Evolutionary conservation across 2,797 vertebrate species (phyloP).

Genomic region (Perdix hodgsoniae): DNA sequence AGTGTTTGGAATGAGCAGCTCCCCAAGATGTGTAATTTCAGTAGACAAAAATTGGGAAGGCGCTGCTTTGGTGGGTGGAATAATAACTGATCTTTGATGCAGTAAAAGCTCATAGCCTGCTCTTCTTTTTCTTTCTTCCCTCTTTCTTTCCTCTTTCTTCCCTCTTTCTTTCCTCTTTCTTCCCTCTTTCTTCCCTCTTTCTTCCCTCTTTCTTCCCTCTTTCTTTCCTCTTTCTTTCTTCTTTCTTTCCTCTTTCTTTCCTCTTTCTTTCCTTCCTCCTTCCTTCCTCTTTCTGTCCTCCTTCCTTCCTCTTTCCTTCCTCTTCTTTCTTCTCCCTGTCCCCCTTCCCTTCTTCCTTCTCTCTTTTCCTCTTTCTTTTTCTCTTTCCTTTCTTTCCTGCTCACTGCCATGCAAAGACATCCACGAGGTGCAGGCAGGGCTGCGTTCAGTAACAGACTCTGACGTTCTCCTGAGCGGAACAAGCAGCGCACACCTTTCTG

Average conservation of each 20-base stretch:
- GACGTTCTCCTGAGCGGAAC: background rate
- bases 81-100: background rate
- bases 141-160: no score
- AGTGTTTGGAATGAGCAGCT: background rate
- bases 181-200: no score
- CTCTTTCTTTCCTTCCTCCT: no score
- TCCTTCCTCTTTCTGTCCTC: no score
- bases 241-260: no score
- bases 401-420: background rate
- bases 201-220: no score
- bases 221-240: no score
- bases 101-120: background rate
- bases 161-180: no score
- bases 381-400: fast-evolving
- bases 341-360: background rate
- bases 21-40: background rate
- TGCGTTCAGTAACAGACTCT: background rate
- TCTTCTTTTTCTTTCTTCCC: no score
- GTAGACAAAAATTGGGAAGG: background rate
- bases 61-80: background rate
- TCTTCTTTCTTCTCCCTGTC: no score
- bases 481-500: background rate
- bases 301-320: no score
- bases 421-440: background rate
- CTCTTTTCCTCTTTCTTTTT: background rate